Conservation (phyloP, 2,797 vertebrate genomes). For the Trichosurus vulpecula region DNA sequence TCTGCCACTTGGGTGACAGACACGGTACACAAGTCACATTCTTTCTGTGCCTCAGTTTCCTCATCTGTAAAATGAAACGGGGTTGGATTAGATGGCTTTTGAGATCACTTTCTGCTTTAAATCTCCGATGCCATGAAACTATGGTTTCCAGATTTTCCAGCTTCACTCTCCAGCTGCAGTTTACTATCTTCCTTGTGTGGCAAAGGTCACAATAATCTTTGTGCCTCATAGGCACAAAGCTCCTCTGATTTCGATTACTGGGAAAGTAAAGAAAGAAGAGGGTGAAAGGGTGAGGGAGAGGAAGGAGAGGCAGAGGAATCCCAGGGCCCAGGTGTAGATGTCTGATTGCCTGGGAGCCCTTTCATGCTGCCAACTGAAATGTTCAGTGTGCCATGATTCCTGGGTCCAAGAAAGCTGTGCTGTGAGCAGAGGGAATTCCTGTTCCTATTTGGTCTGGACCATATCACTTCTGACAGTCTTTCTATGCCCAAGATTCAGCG, state of each 20-base stretch:
- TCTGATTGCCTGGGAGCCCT: background rate
- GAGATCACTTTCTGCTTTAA: background rate
- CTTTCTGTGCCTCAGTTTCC: background rate
- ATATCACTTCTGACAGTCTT: background rate
- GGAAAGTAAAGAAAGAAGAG: background rate
- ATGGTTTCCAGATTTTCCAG: background rate
- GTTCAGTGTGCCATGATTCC: background rate
- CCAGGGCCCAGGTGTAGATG: background rate
- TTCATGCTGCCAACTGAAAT: background rate
- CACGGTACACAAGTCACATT: background rate
- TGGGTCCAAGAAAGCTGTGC: background rate
- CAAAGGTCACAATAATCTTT: background rate
- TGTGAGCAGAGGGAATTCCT: background rate
- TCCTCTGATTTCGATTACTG: background rate
- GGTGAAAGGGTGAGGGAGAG: background rate
- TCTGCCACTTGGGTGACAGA: background rate
- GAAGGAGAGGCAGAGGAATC: background rate
- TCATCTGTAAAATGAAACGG: background rate
- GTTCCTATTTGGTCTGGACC: background rate
- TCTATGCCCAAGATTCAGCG: background rate
- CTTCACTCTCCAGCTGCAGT: background rate
- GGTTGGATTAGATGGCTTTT: background rate
- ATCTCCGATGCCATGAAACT: background rate
- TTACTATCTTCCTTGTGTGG: background rate
- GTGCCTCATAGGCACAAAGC: background rate